Evolutionary conservation across 2,113 vertebrate species (phyloP), one percentile per base, ranked within the genome.

Genomic region (Peucedramus taeniatus): DNA sequence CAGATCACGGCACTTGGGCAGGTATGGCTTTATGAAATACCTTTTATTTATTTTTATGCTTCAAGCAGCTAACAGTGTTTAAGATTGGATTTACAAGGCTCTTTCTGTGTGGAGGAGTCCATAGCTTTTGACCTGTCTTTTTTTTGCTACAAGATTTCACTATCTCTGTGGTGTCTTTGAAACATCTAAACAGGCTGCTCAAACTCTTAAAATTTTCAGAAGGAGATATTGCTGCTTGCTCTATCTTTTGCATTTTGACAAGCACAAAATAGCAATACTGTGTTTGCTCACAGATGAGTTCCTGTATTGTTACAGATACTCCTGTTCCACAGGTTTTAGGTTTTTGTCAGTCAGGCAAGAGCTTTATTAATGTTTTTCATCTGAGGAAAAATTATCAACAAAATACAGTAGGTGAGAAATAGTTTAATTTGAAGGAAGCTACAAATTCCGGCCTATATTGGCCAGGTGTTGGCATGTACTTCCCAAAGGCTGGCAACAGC

Each of bases 1-100:
- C 99, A 99, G 97, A 98, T 99, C 71, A 96, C 95, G 45, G 98
- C 99, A n/a, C 98, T 99, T 49, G 98, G 98, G 54, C 99, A 99
- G 98, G 99, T 99, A 49, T 61, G 95, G 93, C 65, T 66, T 83
- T 84, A 42, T 79, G 35, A n/a, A 78, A 53, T n/a, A 10, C 3
- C n/a, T 79, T 72, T 45, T 21, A 16, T 63, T 51, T 71, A 7
- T 78, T 63, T 77, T 76, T 83, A 20, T 81, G 10, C 15, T 74
- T 72, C 59, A 77, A 89, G n/a, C 35, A 84, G 75, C 51, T 22
- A 35, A 8, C 9, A 42, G 11, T 81, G 33, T 54, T 84, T 37
- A 19, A 26, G 39, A 51, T 14, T 57, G 53, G 26, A 65, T 93
- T 90, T 86, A 44, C 13, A 57, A 74, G 28, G 24, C 10, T 24